phyloP scores from a whole-genome alignment of 2,888 invertebrate species.

The Kryphioiulus occultus region DNA sequence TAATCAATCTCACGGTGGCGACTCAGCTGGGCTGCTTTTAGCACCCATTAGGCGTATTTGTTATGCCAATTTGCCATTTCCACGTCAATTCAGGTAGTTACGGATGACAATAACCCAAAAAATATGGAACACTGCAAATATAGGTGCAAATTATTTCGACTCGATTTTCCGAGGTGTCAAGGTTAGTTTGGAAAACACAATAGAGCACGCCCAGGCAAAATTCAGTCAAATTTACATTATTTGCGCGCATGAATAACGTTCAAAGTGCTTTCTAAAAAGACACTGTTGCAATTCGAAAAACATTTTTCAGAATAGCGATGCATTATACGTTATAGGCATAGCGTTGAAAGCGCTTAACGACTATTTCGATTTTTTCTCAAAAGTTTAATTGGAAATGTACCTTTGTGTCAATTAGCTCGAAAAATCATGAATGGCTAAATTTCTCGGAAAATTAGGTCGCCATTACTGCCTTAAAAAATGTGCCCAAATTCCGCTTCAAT shows the following conservation, averaged over 20 bases:
- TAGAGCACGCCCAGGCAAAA: background rate
- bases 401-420: slow-evolving; percentile 26
- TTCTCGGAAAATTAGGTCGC: slow-evolving; percentile 13
- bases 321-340: background rate
- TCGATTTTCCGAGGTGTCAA: slow-evolving; percentile 13
- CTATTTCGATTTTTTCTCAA: background rate
- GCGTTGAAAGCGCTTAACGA: background rate
- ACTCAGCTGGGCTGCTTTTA: background rate
- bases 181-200: slow-evolving; percentile 15
- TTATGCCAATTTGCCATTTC: background rate
- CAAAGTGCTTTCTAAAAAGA: background rate
- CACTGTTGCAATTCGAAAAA: background rate
- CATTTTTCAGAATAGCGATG: background rate
- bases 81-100: slow-evolving; percentile 26
- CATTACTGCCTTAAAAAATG: slow-evolving; percentile 18
- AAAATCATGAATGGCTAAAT: background rate
- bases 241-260: slow-evolving; percentile 35
- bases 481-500: background rate
- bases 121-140: slow-evolving; percentile 17
- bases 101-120: slow-evolving; percentile 35
- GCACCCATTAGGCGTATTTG: background rate
- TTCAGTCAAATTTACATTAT: background rate
- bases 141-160: background rate
- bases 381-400: background rate
- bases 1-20: background rate